Evolutionary conservation across 2,888 invertebrate species (phyloP), one percentile per base, ranked within the genome.

Genomic region (Odontocolon sp.): DNA sequence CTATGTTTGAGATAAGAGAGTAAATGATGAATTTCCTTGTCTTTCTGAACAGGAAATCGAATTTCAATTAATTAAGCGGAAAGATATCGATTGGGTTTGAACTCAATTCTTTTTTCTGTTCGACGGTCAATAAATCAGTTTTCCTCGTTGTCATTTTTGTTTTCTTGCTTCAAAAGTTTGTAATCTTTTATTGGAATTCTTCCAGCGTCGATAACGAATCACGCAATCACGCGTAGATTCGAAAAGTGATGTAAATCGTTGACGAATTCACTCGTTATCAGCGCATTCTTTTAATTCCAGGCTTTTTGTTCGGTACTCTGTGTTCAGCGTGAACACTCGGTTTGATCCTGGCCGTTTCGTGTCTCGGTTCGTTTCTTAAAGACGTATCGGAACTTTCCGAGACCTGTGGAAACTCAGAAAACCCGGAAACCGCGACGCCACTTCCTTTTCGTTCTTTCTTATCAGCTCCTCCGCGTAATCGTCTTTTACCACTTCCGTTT

Each of bases 321-420:
- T 86, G 86, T 57, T 86, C 82, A 16, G 78, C 79, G 78, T 86
- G 86, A 38, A 61, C n/a, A 68, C 82, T 86, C 2, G 85, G 85
- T 36, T 78, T 81, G 54, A 86, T 86, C 16, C 66, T 79, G 2
- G 83, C 86, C 0, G 75, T 79, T 6, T 45, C 38, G 38, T 18
- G 26, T 54, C 33, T 57, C 56, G 8, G 33, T 33, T 11, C 40
- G n/a, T 50, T 50, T 2, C 31, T 40, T 11, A 36, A 42, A 31
- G 56, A 9, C 21, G 6, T 9, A 42, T 66, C 66, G 11, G 66
- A 45, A 50, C 66, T 72, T 23, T 26, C n/a, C 9, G 61, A 47
- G 9, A 61, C 54, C 14, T 71, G 18, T 5, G 36, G 21, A 16
- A 50, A 57, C 3, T 68, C 54, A n/a, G 76, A 71, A 50, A 42